Base-by-base conservation (phyloP, 2,888 invertebrate species). In the Platycnemis pennipes region DNA sequence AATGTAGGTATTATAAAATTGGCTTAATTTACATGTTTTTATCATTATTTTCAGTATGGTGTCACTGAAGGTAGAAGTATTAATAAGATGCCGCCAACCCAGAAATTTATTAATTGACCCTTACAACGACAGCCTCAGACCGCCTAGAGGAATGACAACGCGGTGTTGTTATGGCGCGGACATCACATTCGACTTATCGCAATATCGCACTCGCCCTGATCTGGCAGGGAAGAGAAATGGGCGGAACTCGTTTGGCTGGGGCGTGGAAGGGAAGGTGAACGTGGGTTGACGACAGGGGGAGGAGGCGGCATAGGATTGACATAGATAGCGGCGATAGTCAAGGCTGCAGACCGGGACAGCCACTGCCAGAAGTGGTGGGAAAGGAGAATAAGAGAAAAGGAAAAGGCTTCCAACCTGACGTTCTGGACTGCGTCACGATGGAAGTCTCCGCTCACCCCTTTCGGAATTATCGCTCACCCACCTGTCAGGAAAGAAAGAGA, bases 401-500 rank as follows among this genome's bases (percentile, higher is more conserved):
- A 37, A 37, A 31, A 77, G 77, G 26, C 77, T 26, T 77, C 37
- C 31, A 37, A 77, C 77, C 77, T 77, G 77, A 77, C 37, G 77
- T 77, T 77, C 77, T 2, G 13, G 31, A 37, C 31, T 13, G 13
- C 16, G 49, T 19, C 13, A 16, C 1, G 3, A 19, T 37, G 63
- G n/a, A n/a, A 22, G 63, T 7, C n/a, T 0, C 19, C 49, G 13
- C 49, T 49, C 49, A 11, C 19, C 31, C 77, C 77, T 77, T 37
- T 2, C 31, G 37, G 46, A 26, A 22, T 87, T 87, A 87, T 87
- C 87, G 87, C 45, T 31, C 87, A 44, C 87, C 45, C 26, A 87
- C 87, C 87, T 87, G 87, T 87, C 87, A 45, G 46, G 87, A 46
- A 44, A 22, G 86, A 13, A 31, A n/a, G 46, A 87, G 87, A 87